Evolutionary conservation across 2,888 invertebrate species (phyloP).

Genomic region (Metalampra italica): DNA sequence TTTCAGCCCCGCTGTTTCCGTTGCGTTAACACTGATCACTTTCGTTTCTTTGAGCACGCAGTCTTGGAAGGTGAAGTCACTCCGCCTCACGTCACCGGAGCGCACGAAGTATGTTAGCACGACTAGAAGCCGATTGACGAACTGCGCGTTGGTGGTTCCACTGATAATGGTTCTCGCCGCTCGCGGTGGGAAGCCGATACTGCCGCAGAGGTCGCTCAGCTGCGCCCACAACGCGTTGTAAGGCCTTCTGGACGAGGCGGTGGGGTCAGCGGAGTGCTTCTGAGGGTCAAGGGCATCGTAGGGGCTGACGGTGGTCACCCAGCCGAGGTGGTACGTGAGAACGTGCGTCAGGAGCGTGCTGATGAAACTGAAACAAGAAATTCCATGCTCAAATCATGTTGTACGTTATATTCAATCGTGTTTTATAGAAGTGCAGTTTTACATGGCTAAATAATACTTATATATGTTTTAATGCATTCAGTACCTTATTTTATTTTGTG

Average conservation of each 20-base stretch:
- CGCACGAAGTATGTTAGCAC: conserved; percentile 93
- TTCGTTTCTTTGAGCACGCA: conserved; percentile 53
- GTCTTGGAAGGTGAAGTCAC: conserved; percentile 51
- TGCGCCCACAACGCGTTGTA: conserved; percentile 96
- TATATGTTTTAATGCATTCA: no score
- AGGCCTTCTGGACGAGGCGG: conserved; percentile 52
- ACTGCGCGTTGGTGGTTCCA: conserved; percentile 80
- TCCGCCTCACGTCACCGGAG: conserved; percentile 84
- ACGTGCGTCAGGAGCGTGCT: conserved; percentile 93
- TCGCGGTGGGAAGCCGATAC: conserved; percentile 87
- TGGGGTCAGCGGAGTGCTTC: conserved; percentile 39
- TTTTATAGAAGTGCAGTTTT: no score
- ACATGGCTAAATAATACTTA: no score
- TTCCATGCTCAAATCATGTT: background rate
- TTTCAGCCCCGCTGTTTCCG: background rate
- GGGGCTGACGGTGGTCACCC: conserved; percentile 89
- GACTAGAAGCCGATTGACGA: conserved; percentile 85
- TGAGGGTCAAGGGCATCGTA: conserved; percentile 55
- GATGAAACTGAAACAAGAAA: conserved; percentile 85
- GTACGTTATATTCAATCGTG: no score
- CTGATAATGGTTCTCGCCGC: conserved; percentile 89
- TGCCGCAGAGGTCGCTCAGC: conserved; percentile 91
- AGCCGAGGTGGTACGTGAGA: conserved; percentile 93
- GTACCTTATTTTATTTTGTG: no score
- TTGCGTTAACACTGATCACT: conserved; percentile 35